Evolutionary conservation across 2,797 vertebrate genomes (phyloP).

Genomic region (Acipenser oxyrinchus): DNA sequence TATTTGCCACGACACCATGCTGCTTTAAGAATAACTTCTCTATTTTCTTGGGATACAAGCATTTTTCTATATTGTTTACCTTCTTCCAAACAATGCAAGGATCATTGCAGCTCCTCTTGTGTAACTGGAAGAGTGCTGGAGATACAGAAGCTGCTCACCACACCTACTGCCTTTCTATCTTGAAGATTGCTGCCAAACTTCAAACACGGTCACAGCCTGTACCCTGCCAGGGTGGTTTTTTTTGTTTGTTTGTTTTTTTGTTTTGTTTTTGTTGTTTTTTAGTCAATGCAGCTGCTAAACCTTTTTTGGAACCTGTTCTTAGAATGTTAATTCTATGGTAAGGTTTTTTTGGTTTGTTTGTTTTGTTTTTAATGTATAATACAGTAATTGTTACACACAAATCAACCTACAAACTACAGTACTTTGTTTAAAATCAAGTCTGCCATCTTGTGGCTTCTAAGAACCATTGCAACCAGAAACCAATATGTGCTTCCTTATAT

Average conservation of each 20-base stretch:
- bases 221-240: conserved; percentile 5
- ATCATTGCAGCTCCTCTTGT: conserved; percentile 49
- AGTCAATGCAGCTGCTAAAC: conserved; percentile 45
- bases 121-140: conserved; percentile 54
- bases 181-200: conserved; percentile 4
- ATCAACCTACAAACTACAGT: not conserved
- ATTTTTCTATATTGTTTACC: conserved; percentile 41
- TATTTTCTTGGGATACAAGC: conserved; percentile 6
- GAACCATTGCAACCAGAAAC: not conserved
- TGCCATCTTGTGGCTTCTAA: not conserved
- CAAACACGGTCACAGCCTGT: conserved; percentile 9
- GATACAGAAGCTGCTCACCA: conserved; percentile 64
- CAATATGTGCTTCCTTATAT: no score
- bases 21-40: conserved; percentile 43
- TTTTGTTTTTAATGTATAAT: not conserved
- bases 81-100: conserved; percentile 56
- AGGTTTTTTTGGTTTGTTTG: conserved; percentile 45
- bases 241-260: conserved; percentile 1
- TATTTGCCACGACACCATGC: conserved; percentile 49
- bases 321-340: conserved; percentile 34
- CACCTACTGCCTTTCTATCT: conserved; percentile 62
- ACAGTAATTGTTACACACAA: not conserved
- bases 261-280: conserved; percentile 20
- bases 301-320: conserved; percentile 35
- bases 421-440: not conserved